Percentiles rank a stretch among this genome's conserved stretches.
Conservation (phyloP, 2,797 vertebrate genomes). For the Rhinogobio ventralis region DNA sequence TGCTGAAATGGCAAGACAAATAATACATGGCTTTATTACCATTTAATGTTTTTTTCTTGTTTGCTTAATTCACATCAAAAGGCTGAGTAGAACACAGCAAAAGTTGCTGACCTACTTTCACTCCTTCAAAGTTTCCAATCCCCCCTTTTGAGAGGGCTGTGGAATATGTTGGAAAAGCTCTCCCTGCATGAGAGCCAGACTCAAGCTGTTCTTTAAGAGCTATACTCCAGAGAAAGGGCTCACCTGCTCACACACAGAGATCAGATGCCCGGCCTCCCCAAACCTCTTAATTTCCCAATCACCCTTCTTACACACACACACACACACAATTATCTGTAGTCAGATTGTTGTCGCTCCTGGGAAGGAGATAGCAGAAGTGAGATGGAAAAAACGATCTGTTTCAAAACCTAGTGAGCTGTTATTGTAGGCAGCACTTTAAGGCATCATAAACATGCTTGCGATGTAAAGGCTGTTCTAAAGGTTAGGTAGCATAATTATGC, state of each 20-base stretch:
- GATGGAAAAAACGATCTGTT: background rate
- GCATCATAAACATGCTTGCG: background rate
- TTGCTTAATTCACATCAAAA: constrained; percentile 47
- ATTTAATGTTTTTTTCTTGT: constrained; percentile 44
- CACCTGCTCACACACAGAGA: constrained; percentile 46
- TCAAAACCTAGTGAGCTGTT: background rate
- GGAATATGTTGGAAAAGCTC: constrained; percentile 35
- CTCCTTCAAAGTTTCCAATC: constrained; percentile 72
- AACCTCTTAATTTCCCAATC: background rate
- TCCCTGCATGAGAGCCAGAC: constrained; percentile 24
- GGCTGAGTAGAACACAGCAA: constrained; percentile 45
- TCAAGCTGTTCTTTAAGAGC: constrained; percentile 46
- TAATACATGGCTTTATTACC: constrained; percentile 46
- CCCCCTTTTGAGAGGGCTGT: constrained; percentile 59
- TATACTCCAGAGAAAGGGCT: constrained; percentile 10
- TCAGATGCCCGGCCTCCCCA: constrained; percentile 19
- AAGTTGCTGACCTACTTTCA: constrained; percentile 75
- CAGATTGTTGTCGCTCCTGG: constrained; percentile 9
- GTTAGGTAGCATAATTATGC: background rate
- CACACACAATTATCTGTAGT: constrained; percentile 31
- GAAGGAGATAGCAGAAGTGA: background rate
- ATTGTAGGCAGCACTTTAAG: constrained; percentile 18
- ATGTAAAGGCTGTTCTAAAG: background rate
- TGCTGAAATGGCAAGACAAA: constrained; percentile 20
- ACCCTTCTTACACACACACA: constrained; percentile 1